Evolutionary conservation across 2,797 vertebrate genomes (phyloP).

Genomic region (Cuculus canorus): DNA sequence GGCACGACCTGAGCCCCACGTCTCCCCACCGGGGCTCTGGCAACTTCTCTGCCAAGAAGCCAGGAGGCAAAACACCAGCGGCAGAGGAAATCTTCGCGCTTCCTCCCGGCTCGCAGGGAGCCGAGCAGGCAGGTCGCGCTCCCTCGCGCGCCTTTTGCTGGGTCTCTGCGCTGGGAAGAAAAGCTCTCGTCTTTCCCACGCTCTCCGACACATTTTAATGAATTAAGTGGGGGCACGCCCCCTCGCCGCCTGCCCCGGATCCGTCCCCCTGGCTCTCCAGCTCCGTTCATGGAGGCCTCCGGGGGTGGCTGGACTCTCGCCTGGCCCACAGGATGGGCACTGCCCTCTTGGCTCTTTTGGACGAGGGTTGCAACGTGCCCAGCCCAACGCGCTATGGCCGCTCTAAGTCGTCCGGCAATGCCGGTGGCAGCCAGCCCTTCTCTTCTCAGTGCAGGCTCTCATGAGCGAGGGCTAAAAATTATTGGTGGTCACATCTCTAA

Average conservation of each 20-base stretch:
- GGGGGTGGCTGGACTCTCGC: neutral
- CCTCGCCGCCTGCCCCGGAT: slow-evolving; percentile 54
- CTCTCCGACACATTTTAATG: slow-evolving; percentile 97
- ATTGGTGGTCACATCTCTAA: neutral
- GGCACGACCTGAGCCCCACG: fast-evolving
- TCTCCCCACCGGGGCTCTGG: neutral
- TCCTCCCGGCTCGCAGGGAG: slow-evolving; percentile 20
- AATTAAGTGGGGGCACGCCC: slow-evolving; percentile 90
- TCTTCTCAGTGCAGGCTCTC: neutral
- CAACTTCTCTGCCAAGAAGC: neutral
- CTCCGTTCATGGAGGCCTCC: slow-evolving; percentile 67
- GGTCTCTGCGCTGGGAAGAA: slow-evolving; percentile 91
- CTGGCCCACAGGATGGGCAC: neutral
- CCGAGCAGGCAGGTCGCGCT: slow-evolving; percentile 62
- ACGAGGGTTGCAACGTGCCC: neutral
- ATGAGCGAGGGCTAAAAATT: neutral
- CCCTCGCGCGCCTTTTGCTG: slow-evolving; percentile 52
- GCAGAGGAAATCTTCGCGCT: neutral
- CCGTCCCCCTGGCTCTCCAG: slow-evolving; percentile 43
- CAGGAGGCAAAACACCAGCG: neutral
- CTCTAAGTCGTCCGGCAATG: neutral
- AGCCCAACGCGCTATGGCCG: neutral
- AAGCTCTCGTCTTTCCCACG: slow-evolving; percentile 99
- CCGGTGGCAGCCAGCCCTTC: neutral
- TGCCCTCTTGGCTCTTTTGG: neutral